Conservation (phyloP, 2,797 vertebrate species). For the Spheniscus humboldti region DNA sequence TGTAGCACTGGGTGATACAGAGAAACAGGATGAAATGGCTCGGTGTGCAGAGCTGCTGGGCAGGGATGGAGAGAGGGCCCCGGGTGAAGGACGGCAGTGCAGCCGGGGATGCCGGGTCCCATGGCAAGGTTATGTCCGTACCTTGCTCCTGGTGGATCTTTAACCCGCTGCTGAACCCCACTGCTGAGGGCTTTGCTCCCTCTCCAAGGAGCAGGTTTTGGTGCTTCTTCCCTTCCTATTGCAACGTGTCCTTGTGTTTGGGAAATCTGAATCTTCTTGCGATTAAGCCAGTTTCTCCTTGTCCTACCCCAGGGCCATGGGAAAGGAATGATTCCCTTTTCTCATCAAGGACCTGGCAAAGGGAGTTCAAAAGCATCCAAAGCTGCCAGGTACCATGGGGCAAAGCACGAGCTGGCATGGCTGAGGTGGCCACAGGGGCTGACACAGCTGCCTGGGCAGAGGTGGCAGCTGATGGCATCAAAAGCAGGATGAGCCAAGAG, state of each 20-base stretch:
- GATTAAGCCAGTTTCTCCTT: not conserved
- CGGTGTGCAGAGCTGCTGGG: not conserved
- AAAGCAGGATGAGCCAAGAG: not conserved
- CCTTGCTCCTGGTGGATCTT: not conserved
- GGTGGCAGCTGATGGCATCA: not conserved
- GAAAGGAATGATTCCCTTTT: not conserved
- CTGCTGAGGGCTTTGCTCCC: not conserved
- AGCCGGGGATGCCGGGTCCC: not conserved
- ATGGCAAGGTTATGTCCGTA: accelerated
- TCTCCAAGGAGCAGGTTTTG: not conserved
- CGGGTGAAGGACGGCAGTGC: not conserved
- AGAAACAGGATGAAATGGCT: not conserved
- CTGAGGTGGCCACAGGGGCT: not conserved
- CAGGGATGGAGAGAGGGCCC: not conserved
- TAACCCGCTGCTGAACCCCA: not conserved
- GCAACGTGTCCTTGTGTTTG: accelerated
- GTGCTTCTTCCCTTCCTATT: not conserved
- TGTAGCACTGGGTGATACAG: not conserved
- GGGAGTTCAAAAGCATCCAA: not conserved
- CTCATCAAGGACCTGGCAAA: not conserved
- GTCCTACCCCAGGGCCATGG: not conserved
- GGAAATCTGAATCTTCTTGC: not conserved
- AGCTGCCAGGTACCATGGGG: not conserved
- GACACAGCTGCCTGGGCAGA: not conserved
- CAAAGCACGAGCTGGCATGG: not conserved